Conservation (phyloP, 2,113 vertebrate genomes). For the Girardinichthys multiradiatus region DNA sequence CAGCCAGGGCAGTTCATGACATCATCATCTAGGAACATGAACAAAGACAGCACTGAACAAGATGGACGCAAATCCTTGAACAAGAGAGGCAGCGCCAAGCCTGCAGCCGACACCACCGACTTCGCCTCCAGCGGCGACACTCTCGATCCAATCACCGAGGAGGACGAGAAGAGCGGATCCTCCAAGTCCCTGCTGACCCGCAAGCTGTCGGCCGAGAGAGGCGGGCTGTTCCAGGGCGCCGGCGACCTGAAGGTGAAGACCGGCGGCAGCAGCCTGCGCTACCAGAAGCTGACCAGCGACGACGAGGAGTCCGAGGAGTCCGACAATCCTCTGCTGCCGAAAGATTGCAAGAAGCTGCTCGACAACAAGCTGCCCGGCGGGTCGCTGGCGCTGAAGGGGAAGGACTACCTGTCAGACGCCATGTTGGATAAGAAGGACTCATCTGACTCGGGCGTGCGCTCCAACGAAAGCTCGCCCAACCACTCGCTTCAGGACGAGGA, state of each 20-base stretch:
- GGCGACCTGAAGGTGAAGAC: constrained; percentile 90
- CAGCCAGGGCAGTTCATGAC: constrained; percentile 84
- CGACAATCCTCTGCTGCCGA: constrained; percentile 88
- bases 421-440: constrained; percentile 97
- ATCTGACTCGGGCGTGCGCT: constrained; percentile 93
- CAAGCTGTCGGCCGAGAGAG: constrained; percentile 84
- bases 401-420: constrained; percentile 91
- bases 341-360: constrained; percentile 80
- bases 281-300: constrained; percentile 95
- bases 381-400: constrained; percentile 87
- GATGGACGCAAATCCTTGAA: constrained; percentile 86
- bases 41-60: constrained; percentile 83
- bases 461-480: constrained; percentile 94
- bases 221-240: constrained; percentile 89
- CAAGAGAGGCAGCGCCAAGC: constrained; percentile 80
- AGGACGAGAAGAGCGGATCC: constrained; percentile 91
- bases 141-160: constrained; percentile 95
- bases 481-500: constrained; percentile 95
- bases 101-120: constrained; percentile 81
- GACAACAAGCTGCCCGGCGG: constrained; percentile 79
- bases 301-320: constrained; percentile 97
- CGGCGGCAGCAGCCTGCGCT: constrained; percentile 80
- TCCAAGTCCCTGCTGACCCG: constrained; percentile 84
- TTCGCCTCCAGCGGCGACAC: constrained; percentile 83
- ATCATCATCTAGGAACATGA: constrained; percentile 84